phyloP scores from a whole-genome alignment of 1,140 invertebrate species.

The Caenorhabditis latens region DNA sequence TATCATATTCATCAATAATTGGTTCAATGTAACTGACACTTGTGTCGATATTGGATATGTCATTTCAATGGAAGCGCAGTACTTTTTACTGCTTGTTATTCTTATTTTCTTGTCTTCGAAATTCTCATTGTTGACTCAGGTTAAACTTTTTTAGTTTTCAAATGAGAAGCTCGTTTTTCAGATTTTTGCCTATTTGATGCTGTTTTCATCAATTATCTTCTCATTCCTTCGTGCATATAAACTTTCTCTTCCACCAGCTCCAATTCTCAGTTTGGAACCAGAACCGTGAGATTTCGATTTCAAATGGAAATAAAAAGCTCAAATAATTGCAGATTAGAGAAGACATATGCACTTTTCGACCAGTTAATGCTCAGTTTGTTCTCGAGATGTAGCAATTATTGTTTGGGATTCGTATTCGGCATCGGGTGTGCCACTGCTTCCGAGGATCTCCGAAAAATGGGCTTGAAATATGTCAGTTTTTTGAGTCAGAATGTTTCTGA shows the following conservation, averaged over 20 bases:
- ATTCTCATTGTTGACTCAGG: conserved; percentile 12
- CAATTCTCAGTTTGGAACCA: conserved; percentile 63
- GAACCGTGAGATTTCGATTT: conserved; percentile 52
- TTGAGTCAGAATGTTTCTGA: too few relatives aligned
- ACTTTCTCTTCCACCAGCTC: conserved; percentile 62
- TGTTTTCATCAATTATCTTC: conserved; percentile 46
- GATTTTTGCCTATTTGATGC: conserved; percentile 18
- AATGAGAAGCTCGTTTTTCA: conserved; percentile 16
- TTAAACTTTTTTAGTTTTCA: neutral
- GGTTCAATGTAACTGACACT: conserved; percentile 61
- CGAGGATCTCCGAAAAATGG: neutral
- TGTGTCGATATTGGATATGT: conserved; percentile 66
- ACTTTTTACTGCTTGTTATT: conserved; percentile 61
- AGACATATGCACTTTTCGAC: conserved; percentile 49
- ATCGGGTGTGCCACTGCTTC: conserved; percentile 42
- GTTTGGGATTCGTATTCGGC: conserved; percentile 61
- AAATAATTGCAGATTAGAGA: conserved; percentile 23
- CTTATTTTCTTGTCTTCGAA: conserved; percentile 58
- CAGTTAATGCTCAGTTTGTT: conserved; percentile 30
- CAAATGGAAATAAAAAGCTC: neutral
- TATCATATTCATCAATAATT: conserved; percentile 67
- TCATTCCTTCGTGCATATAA: conserved; percentile 55
- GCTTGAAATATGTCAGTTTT: neutral
- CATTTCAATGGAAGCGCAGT: conserved; percentile 65
- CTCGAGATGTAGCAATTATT: conserved; percentile 36